Evolutionary conservation across 2,888 invertebrate species (phyloP).

Genomic region (Synanthedon myopaeformis): DNA sequence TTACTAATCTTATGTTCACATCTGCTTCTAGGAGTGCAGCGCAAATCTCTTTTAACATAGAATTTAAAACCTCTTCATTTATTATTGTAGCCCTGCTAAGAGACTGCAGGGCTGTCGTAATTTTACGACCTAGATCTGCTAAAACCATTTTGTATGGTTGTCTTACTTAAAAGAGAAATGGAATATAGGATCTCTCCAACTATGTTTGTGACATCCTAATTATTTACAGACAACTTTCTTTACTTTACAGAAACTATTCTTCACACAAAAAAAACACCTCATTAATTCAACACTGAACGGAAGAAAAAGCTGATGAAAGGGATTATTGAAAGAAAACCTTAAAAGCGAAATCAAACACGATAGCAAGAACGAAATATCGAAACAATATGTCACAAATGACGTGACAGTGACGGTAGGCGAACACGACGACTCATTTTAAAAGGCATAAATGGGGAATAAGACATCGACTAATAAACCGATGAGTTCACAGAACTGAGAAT

Average conservation of each 20-base stretch:
- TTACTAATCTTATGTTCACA: constrained; percentile 95
- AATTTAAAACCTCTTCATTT: constrained; percentile 98
- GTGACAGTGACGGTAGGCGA: constrained; percentile 27
- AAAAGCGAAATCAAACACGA: too few relatives aligned
- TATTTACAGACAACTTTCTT: not conserved
- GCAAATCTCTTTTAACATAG: constrained; percentile 99
- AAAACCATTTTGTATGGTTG: constrained; percentile 87
- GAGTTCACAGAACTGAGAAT: too few relatives aligned
- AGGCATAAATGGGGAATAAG: too few relatives aligned
- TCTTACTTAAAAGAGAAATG: constrained; percentile 7
- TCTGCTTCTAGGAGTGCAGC: constrained; percentile 97
- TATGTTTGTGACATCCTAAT: constrained; percentile 19
- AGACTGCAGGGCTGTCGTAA: constrained; percentile 97
- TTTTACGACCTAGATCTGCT: constrained; percentile 99
- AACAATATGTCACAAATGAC: too few relatives aligned
- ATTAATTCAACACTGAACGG: too few relatives aligned
- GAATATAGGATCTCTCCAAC: not conserved
- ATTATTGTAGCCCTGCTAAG: constrained; percentile 98
- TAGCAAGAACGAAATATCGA: too few relatives aligned
- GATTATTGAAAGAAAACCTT: too few relatives aligned
- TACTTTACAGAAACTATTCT: not conserved
- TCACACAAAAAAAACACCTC: not conserved
- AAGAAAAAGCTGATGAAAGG: too few relatives aligned
- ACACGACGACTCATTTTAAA: constrained; percentile 28
- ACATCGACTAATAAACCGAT: too few relatives aligned